Conservation (phyloP, 2,888 invertebrate genomes). For the Cerastis rubricosa region DNA sequence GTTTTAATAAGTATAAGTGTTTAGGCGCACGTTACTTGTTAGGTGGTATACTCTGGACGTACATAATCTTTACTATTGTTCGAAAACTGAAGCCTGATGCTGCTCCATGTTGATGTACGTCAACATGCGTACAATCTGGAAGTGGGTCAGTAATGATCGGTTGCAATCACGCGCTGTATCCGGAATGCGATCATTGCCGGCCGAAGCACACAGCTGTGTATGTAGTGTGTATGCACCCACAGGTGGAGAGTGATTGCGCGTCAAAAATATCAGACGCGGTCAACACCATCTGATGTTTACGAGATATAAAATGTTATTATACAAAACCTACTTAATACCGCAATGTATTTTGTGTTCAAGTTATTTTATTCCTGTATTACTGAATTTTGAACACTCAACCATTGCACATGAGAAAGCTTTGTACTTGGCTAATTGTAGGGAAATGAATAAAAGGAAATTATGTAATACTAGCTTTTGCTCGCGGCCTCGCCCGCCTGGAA, state of each 20-base stretch:
- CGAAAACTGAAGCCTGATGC: background rate
- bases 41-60: too few relatives aligned
- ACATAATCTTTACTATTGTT: background rate
- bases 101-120: background rate
- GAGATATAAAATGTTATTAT: background rate
- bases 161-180: constrained; percentile 10
- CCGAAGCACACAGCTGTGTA: background rate
- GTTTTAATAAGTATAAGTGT: too few relatives aligned
- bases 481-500: too few relatives aligned
- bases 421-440: background rate
- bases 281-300: background rate
- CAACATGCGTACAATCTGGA: background rate
- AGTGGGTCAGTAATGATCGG: constrained; percentile 17
- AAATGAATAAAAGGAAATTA: background rate
- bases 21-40: too few relatives aligned
- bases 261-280: constrained; percentile 5
- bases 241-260: constrained; percentile 3
- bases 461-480: too few relatives aligned
- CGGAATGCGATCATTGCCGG: constrained; percentile 11
- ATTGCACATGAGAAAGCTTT: background rate
- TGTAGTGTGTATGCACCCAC: background rate
- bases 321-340: background rate
- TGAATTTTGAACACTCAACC: background rate
- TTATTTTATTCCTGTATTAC: background rate
- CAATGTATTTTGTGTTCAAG: background rate